These are phyloP conservation scores for Xenopus petersii DNA, from an alignment of 2,797 vertebrate species.

Conservation along the genomic window DNA sequence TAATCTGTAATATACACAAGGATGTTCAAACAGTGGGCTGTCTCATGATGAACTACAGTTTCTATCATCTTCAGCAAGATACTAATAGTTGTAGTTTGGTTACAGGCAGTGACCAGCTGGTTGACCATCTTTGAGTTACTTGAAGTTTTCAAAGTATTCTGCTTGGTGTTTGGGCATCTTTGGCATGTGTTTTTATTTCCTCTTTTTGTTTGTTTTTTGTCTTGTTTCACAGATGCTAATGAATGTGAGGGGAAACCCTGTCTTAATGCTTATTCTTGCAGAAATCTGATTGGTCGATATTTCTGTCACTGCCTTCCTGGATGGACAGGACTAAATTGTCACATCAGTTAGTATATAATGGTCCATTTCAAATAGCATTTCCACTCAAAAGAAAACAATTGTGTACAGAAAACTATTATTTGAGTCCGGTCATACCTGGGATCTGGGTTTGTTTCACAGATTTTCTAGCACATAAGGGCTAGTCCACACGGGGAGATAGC, in stretches of 20 bases:
- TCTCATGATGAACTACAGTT: no score
- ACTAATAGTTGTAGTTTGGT: no score
- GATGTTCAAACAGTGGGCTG: background rate
- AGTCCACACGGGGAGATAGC: no score
- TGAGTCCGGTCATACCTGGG: background rate
- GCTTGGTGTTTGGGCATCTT: slow-evolving; percentile 60
- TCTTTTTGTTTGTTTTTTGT: slow-evolving; percentile 68
- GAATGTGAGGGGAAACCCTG: slow-evolving; percentile 90
- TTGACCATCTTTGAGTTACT: background rate
- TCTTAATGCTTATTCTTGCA: slow-evolving; percentile 94
- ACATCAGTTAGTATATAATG: slow-evolving; percentile 90
- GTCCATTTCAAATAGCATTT: slow-evolving; percentile 25
- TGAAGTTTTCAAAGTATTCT: slow-evolving; percentile 43
- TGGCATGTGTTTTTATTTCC: slow-evolving; percentile 51
- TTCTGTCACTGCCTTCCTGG: slow-evolving; percentile 91
- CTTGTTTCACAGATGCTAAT: slow-evolving; percentile 88
- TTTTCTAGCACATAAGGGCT: background rate
- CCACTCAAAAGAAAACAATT: background rate
- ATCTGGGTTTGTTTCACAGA: background rate
- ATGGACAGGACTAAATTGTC: slow-evolving; percentile 94
- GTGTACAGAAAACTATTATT: background rate
- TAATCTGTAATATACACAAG: background rate
- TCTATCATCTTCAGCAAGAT: no score
- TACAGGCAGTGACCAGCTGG: no score
- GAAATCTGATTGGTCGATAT: slow-evolving; percentile 99